Conservation (phyloP, 2,113 vertebrate species). For the Tupaia chinensis region DNA sequence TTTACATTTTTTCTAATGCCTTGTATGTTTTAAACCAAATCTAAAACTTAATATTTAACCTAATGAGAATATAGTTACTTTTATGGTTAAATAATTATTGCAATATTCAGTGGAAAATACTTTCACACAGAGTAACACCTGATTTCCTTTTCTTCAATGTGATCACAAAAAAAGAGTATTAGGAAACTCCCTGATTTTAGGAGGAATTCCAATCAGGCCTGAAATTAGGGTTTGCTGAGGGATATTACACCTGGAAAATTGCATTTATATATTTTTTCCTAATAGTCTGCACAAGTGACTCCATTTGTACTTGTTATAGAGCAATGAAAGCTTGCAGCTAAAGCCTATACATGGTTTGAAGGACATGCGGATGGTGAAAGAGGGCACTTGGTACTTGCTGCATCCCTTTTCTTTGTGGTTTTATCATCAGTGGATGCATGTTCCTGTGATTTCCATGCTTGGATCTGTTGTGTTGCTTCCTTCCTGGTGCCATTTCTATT, state of each 20-base stretch:
- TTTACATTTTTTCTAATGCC: not conserved
- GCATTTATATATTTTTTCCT: not conserved
- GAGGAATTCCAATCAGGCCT: not conserved
- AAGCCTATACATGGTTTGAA: not conserved
- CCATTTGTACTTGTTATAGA: not conserved
- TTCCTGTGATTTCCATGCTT: not conserved
- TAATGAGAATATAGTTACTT: conserved; percentile 16
- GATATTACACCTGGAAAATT: not conserved
- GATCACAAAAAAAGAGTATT: conserved; percentile 11
- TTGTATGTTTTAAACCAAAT: conserved; percentile 41
- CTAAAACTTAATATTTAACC: not conserved
- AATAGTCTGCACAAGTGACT: not conserved
- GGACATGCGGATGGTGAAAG: not conserved
- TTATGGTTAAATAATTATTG: not conserved
- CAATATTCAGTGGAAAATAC: not conserved
- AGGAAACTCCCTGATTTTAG: not conserved
- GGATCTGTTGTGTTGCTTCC: not conserved
- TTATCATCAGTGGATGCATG: not conserved
- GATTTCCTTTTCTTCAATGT: not conserved
- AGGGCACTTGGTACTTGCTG: no score
- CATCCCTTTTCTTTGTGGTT: not conserved
- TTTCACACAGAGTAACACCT: not conserved
- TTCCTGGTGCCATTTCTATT: not conserved
- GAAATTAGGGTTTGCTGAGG: not conserved
- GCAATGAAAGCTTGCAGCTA: not conserved